These are phyloP conservation scores for Vannuccia rotundouncinata DNA, from an alignment of 2,888 invertebrate species.

Conservation along the genomic window DNA sequence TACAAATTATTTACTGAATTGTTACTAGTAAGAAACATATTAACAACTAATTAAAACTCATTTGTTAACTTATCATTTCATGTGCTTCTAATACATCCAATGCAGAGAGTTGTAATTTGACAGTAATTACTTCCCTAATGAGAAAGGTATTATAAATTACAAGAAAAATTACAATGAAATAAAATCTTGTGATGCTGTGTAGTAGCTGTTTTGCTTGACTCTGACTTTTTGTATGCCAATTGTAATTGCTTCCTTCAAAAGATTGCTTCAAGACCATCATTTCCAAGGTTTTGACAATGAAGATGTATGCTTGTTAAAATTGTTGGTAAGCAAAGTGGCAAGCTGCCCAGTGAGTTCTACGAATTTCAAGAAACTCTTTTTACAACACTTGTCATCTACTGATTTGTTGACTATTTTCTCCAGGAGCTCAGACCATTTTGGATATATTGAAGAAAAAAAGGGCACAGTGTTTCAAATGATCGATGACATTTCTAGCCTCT, in stretches of 20 bases:
- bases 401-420: neutral
- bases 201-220: conserved; percentile 11
- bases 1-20: neutral
- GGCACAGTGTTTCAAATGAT: neutral
- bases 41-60: neutral
- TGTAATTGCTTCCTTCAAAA: conserved; percentile 12
- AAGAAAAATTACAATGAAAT: conserved; percentile 10
- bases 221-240: conserved; percentile 14
- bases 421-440: neutral
- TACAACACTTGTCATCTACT: neutral
- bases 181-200: conserved; percentile 5
- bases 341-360: conserved; percentile 23
- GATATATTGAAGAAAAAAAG: neutral
- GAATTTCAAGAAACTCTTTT: neutral
- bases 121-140: conserved; percentile 15
- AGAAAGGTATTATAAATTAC: conserved; percentile 17
- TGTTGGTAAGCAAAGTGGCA: neutral
- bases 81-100: conserved; percentile 17
- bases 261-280: neutral
- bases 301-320: neutral
- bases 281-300: conserved; percentile 11
- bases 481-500: neutral
- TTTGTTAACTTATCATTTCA: conserved; percentile 4
- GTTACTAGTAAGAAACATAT: neutral
- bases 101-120: conserved; percentile 23